A percentile compares a stretch with the other conserved stretches of the same genome.
Conservation (phyloP, 2,888 invertebrate species). For the Drosophila maculinotata region DNA sequence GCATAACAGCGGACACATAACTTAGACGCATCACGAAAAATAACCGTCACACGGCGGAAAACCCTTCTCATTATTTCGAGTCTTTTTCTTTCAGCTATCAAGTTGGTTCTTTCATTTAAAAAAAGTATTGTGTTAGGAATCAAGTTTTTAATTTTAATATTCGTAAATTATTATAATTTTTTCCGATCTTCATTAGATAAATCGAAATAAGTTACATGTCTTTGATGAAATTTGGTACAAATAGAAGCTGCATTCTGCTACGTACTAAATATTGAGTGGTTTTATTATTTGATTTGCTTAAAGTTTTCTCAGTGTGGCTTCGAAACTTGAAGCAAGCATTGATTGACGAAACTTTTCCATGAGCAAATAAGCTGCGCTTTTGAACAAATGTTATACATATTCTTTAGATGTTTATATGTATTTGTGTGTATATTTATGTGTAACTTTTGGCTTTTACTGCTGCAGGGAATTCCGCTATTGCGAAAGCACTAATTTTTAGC, state of each 20-base stretch:
- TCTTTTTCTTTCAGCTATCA: conserved; percentile 7
- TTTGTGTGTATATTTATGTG: background rate
- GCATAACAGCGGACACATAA: conserved; percentile 45
- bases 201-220: conserved; percentile 2
- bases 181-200: background rate
- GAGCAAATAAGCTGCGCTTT: conserved; percentile 11
- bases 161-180: background rate
- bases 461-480: conserved; percentile 1
- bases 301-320: conserved; percentile 7
- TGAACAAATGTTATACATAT: conserved; percentile 2
- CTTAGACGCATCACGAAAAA: conserved; percentile 35
- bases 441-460: conserved; percentile 26
- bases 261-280: background rate
- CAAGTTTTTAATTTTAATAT: too few relatives aligned
- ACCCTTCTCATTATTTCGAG: conserved; percentile 38
- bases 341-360: conserved; percentile 23
- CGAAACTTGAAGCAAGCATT: conserved; percentile 2
- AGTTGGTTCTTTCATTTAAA: background rate
- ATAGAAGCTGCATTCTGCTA: background rate
- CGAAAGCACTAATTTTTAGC: background rate
- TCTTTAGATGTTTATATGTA: too few relatives aligned
- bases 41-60: conserved; percentile 13
- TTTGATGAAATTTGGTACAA: conserved; percentile 1
- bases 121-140: too few relatives aligned
- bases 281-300: conserved; percentile 10